Base-by-base conservation (phyloP, 2,888 invertebrate genomes). In the Nomada fabriciana region DNA sequence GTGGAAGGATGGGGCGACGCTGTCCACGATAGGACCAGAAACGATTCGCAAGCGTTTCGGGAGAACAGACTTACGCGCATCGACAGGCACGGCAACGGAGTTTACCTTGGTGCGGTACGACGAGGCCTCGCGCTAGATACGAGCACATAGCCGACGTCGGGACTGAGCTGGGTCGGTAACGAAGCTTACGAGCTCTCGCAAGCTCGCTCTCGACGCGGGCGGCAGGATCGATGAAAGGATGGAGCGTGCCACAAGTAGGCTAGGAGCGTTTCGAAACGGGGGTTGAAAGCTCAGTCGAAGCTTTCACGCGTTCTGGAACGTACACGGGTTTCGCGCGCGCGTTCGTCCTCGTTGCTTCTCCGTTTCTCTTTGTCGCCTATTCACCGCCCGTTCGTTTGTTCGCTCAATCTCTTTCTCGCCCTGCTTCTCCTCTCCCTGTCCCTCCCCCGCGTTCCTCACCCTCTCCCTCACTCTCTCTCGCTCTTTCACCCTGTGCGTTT, bases 221-320 rank as follows among this genome's bases (percentile, higher is more conserved):
- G 59, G 10, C 75, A 77, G 82, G 76, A 87, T 87, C 87, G 87
- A 87, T 87, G 71, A 68, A 75, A 75, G 73, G 76, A 83, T 64
- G 78, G 64, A 84, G 76, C 81, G 79, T 71, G 82, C 80, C 75
- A 65, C 70, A 60, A 86, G 79, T 82, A 81, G 67, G 71, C 76
- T 79, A 81, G 79, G 78, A 87, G 80, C 80, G 80, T 80, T 80
- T 73, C 85, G 85, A 80, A 82, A 72, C 87, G 85, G 88, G 90
- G 88, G 90, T 89, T 84, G 92, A 90, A 92, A 92, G 90, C 89
- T 92, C 93, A 93, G 93, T 93, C 89, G 90, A 86, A 89, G 91
- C 89, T 92, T 90, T 89, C 88, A 90, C 92, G 92, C 91, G 91
- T 87, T 88, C 85, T 89, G 87, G 89, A 85, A 90, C 89, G 89